Conservation (phyloP, 2,888 invertebrate species). For the Polymixis lichenea region DNA sequence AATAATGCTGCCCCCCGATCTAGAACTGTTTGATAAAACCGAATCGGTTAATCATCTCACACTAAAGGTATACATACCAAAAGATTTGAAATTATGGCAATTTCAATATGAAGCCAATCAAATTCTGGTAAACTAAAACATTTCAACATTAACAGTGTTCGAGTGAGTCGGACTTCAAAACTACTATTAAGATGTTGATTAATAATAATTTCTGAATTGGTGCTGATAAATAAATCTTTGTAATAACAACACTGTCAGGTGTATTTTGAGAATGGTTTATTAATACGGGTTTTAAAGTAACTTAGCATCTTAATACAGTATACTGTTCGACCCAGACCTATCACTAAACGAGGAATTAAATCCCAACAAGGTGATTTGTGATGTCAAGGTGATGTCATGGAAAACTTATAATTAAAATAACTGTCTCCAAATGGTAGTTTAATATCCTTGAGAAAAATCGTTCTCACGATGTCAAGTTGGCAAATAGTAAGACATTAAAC, state of each 20-base stretch:
- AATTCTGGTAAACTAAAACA: background rate
- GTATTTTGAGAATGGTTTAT: conserved; percentile 22
- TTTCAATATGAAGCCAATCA: background rate
- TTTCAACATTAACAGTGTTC: background rate
- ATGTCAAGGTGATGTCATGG: background rate
- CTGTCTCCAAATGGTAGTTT: background rate
- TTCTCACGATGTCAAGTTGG: background rate
- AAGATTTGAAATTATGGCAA: background rate
- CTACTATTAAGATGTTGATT: too few species aligned
- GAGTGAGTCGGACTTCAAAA: background rate
- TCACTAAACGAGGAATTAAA: background rate
- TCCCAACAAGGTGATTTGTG: background rate
- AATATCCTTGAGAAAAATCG: too few species aligned
- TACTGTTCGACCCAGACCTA: background rate
- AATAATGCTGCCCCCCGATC: background rate
- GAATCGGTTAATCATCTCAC: background rate
- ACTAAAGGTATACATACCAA: background rate
- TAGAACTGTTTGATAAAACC: background rate
- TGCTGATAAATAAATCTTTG: background rate
- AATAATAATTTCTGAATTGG: background rate
- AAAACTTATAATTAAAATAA: background rate
- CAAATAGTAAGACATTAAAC: background rate
- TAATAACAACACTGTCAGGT: background rate
- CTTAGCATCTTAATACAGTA: background rate
- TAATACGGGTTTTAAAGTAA: conserved; percentile 4